phyloP scores from a whole-genome alignment of 2,113 vertebrate genomes.

The Eira barbara region DNA sequence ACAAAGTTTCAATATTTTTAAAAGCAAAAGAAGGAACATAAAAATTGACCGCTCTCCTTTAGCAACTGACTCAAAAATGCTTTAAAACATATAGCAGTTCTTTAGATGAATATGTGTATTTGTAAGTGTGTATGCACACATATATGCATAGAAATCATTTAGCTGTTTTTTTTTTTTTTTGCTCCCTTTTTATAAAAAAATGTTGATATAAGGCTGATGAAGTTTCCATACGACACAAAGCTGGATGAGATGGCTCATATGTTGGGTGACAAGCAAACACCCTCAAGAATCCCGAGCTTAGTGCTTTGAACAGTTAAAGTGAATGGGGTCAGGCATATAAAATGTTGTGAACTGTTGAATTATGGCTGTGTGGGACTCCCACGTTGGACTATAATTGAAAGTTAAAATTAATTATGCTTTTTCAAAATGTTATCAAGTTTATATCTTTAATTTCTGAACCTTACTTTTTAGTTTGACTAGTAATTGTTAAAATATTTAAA shows the following conservation, averaged over 20 bases:
- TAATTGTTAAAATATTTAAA: constrained; percentile 34
- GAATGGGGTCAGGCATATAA: not conserved
- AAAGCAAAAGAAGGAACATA: not conserved
- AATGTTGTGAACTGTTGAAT: not conserved
- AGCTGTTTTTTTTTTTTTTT: not conserved
- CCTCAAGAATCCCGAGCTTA: not conserved
- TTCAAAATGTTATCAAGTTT: not conserved
- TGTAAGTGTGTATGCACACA: not conserved
- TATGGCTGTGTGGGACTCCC: not conserved
- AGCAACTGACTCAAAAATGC: not conserved
- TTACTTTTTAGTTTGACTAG: constrained; percentile 8
- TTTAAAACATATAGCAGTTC: not conserved
- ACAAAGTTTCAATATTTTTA: not conserved
- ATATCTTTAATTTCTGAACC: constrained; percentile 19
- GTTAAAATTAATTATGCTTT: constrained; percentile 37
- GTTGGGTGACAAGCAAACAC: not conserved
- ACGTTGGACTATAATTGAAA: constrained; percentile 11
- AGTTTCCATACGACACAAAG: not conserved
- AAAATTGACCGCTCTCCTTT: not conserved
- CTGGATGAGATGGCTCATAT: not conserved
- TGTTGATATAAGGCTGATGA: not conserved
- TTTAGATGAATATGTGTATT: not conserved
- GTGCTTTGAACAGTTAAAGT: not conserved
- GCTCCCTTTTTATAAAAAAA: not conserved
- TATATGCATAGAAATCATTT: not conserved